Evolutionary conservation across 2,113 vertebrate species (phyloP).

Genomic region (Sardina pilchardus): DNA sequence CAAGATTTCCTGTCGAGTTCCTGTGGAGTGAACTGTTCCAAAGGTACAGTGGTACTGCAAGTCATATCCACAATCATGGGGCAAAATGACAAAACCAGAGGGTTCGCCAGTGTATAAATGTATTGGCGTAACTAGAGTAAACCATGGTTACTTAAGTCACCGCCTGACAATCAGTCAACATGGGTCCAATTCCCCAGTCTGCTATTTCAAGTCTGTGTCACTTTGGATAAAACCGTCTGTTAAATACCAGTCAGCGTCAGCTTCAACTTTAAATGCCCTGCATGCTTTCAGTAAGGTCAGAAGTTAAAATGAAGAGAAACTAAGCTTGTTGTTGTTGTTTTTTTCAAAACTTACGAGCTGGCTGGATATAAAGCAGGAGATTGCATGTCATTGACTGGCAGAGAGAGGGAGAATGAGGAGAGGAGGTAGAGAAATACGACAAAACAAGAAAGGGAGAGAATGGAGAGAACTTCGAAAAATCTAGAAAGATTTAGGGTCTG

Average conservation of each 20-base stretch:
- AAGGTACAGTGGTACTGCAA: not conserved
- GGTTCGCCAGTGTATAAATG: no score
- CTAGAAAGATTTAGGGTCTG: no score
- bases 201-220: no score
- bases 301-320: not conserved
- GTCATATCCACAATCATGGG: not conserved
- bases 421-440: not conserved
- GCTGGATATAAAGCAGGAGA: slow-evolving; percentile 17
- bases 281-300: not conserved
- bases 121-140: no score
- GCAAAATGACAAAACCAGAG: not conserved
- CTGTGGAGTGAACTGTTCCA: not conserved
- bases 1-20: not conserved
- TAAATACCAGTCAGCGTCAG: no score
- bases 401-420: slow-evolving; percentile 25
- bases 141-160: no score
- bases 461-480: slow-evolving; percentile 36
- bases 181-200: no score
- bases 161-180: no score
- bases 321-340: no score
- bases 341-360: no score
- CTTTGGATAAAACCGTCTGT: no score
- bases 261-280: not conserved
- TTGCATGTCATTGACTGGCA: slow-evolving; percentile 21
- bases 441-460: slow-evolving; percentile 33